Evolutionary conservation across 2,113 vertebrate species (phyloP), one percentile per base, ranked within the genome.

Genomic region (Astatotilapia flaviijosephi): DNA sequence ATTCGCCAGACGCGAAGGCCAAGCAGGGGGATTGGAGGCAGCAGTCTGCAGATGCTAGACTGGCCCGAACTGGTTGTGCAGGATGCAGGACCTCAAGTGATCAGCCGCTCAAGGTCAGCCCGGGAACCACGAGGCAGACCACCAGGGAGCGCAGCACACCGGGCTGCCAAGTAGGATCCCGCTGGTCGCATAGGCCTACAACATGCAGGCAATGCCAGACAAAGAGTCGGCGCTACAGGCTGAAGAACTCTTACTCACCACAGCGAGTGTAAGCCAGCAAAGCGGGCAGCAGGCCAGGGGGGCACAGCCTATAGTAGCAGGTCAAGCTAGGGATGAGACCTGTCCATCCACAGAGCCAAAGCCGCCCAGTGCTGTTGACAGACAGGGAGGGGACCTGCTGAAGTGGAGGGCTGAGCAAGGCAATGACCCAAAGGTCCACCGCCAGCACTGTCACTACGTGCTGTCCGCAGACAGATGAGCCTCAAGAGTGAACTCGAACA

Each of bases 241-340:
- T 55, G 0, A 0, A 55, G 0, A 55, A 26, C 0, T 55, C 54
- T 7, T 26, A 55, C 0, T 55, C 53, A 26, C 6, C 53, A 55
- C 53, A 53, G 51, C 9, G 0, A 21, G 2, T 55, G 1, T 55
- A 55, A 55, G 21, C 0, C 0, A 1, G 54, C 54, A 26, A 55
- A 55, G 21, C 0, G 0, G 54, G 4, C 21, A 26, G 4, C 54
- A 55, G 0, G 53, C 21, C 21, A 55, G 53, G 54, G 54, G 12
- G 12, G 54, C 21, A 56, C 6, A 26, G 54, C 54, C 12, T 5
- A 7, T 5, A 56, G 12, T 56, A 26, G 21, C 54, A 56, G 0
- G 0, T 56, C 54, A 56, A 56, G 21, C 21, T 26, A 56, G 6
- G 54, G 1, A 7, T 7, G 54, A 55, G 21, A 55, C 54, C 54